Evolutionary conservation across 1,140 invertebrate species (phyloP).

Genomic region (Pseudomyrmex gracilis): DNA sequence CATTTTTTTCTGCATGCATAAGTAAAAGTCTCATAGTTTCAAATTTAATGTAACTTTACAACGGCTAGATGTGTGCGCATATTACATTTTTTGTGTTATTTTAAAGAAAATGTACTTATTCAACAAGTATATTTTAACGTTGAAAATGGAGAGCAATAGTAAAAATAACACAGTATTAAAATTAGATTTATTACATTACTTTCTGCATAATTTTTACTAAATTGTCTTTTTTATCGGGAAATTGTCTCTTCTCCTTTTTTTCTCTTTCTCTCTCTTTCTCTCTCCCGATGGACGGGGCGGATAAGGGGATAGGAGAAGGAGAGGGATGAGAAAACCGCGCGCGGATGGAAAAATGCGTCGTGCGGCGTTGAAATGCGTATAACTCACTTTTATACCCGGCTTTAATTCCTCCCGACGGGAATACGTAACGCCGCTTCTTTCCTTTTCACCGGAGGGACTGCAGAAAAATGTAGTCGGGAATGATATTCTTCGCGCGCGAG

Average conservation of each 20-base stretch:
- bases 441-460: slow-evolving; percentile 12
- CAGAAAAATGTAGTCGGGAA: slow-evolving; percentile 10
- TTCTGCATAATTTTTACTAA: too few relatives aligned
- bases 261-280: too few relatives aligned
- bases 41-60: too few relatives aligned
- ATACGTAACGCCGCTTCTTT: slow-evolving; percentile 26
- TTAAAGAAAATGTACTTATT: too few relatives aligned
- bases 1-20: background rate
- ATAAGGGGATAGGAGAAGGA: background rate
- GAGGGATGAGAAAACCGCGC: background rate
- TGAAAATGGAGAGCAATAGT: too few relatives aligned
- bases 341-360: slow-evolving; percentile 28
- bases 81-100: too few relatives aligned
- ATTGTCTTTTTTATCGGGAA: slow-evolving; percentile 1
- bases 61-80: too few relatives aligned
- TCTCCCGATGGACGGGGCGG: too few relatives aligned
- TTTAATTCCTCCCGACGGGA: slow-evolving; percentile 52
- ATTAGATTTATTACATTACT: too few relatives aligned
- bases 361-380: slow-evolving; percentile 28
- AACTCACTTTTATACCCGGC: slow-evolving; percentile 39
- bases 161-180: too few relatives aligned
- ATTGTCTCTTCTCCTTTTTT: background rate
- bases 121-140: too few relatives aligned
- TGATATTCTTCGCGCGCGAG: slow-evolving; percentile 35
- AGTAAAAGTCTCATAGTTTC: too few relatives aligned